These are phyloP conservation scores for Trypoxylon attenuatum DNA, from an alignment of 2,888 invertebrate genomes.

Conservation along the genomic window DNA sequence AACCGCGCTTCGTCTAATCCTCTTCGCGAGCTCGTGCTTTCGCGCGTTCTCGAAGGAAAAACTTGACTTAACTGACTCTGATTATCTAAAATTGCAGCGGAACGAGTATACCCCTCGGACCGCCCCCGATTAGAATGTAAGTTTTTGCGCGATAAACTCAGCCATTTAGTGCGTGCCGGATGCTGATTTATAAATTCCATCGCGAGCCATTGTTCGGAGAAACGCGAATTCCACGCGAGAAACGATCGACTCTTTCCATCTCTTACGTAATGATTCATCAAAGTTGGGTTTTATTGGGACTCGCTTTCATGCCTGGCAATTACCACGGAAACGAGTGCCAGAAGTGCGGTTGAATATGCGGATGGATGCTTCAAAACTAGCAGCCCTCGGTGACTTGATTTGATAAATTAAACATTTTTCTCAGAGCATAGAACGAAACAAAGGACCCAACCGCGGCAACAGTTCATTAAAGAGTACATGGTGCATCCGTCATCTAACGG, in stretches of 20 bases:
- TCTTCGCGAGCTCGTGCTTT: no score
- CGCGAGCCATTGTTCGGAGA: not conserved
- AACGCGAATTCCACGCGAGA: constrained; percentile 1
- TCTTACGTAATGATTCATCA: not conserved
- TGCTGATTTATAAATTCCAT: constrained; percentile 3
- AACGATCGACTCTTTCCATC: no score
- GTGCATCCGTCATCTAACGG: not conserved
- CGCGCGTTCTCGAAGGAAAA: not conserved
- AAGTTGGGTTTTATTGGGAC: not conserved
- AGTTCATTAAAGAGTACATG: not conserved
- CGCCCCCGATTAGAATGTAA: not conserved
- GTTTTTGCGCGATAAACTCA: not conserved
- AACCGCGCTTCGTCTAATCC: not conserved
- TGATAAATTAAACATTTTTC: constrained; percentile 46
- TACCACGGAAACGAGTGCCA: not conserved
- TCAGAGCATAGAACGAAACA: not conserved
- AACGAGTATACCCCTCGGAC: no score
- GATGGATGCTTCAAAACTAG: no score
- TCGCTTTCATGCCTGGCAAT: not conserved
- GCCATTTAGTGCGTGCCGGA: not conserved
- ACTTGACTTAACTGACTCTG: not conserved
- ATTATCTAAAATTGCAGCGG: not conserved
- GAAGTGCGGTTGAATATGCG: not conserved
- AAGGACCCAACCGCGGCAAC: not conserved
- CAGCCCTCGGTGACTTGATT: constrained; percentile 4